Base-by-base conservation (phyloP, 1,140 invertebrate genomes). In the Apis cerana region DNA sequence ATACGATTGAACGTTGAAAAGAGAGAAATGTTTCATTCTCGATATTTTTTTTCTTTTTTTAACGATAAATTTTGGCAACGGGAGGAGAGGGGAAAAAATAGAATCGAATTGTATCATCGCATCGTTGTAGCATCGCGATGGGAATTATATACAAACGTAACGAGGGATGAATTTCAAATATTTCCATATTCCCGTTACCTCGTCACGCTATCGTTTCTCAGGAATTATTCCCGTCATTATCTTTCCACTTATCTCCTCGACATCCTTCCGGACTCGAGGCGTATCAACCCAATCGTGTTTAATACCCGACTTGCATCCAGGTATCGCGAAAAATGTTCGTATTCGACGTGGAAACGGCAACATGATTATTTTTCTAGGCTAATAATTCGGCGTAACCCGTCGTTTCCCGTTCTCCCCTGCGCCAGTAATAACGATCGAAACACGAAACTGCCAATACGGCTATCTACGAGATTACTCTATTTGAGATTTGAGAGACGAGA, bases 201-300 rank as follows among this genome's bases (percentile, higher is more conserved):
- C 58, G 78, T 64, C 78, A 74, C 78, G 78, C 78, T 48, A 80
- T 80, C 67, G 77, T 17, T 27, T 50, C 67, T 17, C 8, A 27
- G 23, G 50, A 61, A 79, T 71, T 33, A 61, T 74, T 54, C 59
- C 68, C 59, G 10, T 17, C 21, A 27, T 80, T 80, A 62, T 74
- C 50, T 43, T 21, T 19, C 69, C 78, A 74, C 69, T 80, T 80
- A 74, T 52, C 56, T 52, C 0, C 23, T 52, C 56, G 48, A 62
- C 48, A n/a, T 33, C 21, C 50, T 74, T 80, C 77, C 77, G 67
- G 54, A 33, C n/a, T n/a, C 76, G 2, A 12, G 56, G 0, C 62
- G 23, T 17, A 61, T 2, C 17, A 3, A 50, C 10, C 56, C 67
- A 33, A 70, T 79, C 67, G 67, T 59, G 27, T 58, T 59, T 68